Percentiles rank a stretch among this genome's conserved stretches.
These are phyloP conservation scores for Bolinopsis microptera DNA, from an alignment of 37 sponge, comb jelly and placozoan genomes.

Conservation along the genomic window DNA sequence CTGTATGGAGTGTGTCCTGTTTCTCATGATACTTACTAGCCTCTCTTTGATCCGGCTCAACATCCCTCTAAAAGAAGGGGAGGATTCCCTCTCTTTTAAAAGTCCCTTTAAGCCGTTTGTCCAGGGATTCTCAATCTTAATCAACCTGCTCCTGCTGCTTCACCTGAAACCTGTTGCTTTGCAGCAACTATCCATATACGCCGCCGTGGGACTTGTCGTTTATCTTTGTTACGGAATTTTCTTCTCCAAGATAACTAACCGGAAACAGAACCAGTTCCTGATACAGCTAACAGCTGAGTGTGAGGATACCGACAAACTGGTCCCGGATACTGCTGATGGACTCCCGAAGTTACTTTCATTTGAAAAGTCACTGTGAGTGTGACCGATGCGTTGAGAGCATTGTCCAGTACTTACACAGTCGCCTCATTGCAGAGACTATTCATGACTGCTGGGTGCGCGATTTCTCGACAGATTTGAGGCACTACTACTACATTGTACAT, in stretches of 20 bases:
- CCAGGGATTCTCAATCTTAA: neutral
- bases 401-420: too few species aligned
- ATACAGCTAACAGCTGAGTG: neutral
- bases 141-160: neutral
- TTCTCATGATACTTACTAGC: neutral
- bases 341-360: too few species aligned
- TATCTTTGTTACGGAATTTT: neutral
- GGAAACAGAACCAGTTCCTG: neutral
- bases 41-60: neutral
- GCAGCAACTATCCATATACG: neutral
- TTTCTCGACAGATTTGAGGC: too few species aligned
- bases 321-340: too few species aligned
- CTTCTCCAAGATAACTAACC: neutral
- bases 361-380: too few species aligned
- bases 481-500: too few species aligned
- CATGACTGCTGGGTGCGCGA: too few species aligned
- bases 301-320: too few species aligned
- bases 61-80: neutral
- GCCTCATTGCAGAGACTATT: too few species aligned
- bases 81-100: neutral
- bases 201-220: neutral
- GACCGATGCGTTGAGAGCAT: too few species aligned
- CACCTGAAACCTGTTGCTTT: neutral
- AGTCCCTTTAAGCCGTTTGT: neutral
- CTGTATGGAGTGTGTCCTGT: neutral